Base-by-base conservation (phyloP, 1,140 invertebrate species). In the Oscheius sp. region DNA sequence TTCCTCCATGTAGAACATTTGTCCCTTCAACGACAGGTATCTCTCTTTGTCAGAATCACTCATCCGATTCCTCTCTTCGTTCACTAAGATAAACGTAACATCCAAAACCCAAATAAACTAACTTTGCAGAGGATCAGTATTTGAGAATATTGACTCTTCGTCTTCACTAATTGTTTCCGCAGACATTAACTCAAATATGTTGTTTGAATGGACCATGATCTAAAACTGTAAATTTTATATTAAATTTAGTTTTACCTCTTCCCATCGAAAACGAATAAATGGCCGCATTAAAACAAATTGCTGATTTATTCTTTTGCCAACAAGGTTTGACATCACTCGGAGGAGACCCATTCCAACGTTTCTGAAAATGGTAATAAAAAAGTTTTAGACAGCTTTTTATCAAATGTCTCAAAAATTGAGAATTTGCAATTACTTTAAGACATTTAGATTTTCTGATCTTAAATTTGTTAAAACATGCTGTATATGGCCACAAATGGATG, bases 1-100 rank as follows among this genome's bases (percentile, higher is more conserved):
- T 79, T 95, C 93, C 72, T 93, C 91, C 92, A 97, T 95, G 84
- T 93, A 95, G 79, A 97, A 91, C 94, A 98, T 97, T 89, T 97
- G 94, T 79, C 94, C 93, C 92, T 79, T 87, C 23, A 75, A 34
- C 1, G 73, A 64, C 3, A 75, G 31, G 28, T 74, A 75, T 59
- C 91, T 90, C 80, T 90, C 90, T 61, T 90, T 86, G 86, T 91
- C 85, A 79, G 88, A 77, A 79, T 85, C 74, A 58, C 69, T 87
- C 88, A 55, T 89, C 88, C 7, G 88, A 85, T 90, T 34, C 91
- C 90, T 18, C 88, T 89, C 64, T 26, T 75, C 70, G 2, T 70
- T 46, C 63, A 73, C 65, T 66, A 32, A 49, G 74, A 61, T 35
- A 0, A 26, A 28, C 18, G 10, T 29, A 13, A 28, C 3, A 0